A percentile compares a stretch with the other conserved stretches of the same genome.
Evolutionary conservation across 2,113 vertebrate genomes (phyloP).

Genomic region (Hippocampus comes): DNA sequence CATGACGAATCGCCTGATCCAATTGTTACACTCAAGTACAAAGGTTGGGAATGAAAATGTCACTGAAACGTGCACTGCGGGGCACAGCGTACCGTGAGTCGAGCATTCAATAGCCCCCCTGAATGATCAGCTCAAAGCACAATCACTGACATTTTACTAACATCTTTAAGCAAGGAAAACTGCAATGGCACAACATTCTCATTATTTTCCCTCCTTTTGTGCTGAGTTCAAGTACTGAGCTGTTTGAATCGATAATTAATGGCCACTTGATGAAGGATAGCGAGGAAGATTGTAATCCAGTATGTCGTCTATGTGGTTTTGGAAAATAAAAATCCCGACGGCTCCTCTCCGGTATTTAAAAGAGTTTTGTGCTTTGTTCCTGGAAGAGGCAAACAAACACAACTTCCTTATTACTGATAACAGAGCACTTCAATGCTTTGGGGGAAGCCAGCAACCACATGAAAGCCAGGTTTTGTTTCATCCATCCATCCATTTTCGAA

Average conservation of each 20-base stretch:
- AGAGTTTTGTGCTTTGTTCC: background rate
- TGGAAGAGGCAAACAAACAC: background rate
- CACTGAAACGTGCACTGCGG: too few species aligned
- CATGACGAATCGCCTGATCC: too few species aligned
- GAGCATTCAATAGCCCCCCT: too few species aligned
- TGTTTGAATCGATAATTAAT: background rate
- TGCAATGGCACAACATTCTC: background rate
- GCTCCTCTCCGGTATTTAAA: background rate
- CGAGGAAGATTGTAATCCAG: background rate
- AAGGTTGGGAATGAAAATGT: too few species aligned
- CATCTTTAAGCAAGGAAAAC: background rate
- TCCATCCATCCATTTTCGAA: too few species aligned
- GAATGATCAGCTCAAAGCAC: too few species aligned
- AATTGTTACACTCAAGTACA: too few species aligned
- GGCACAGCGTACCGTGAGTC: too few species aligned
- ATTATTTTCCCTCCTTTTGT: background rate
- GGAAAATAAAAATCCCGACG: background rate
- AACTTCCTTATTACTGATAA: background rate
- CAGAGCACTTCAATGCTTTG: background rate
- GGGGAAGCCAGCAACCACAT: background rate
- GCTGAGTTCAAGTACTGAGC: background rate
- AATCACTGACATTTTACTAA: too few species aligned
- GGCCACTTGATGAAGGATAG: background rate
- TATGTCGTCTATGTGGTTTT: background rate
- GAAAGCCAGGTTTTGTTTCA: too few species aligned